phyloP scores from a whole-genome alignment of 2,888 invertebrate species.

The Ectemnius cavifrons region DNA sequence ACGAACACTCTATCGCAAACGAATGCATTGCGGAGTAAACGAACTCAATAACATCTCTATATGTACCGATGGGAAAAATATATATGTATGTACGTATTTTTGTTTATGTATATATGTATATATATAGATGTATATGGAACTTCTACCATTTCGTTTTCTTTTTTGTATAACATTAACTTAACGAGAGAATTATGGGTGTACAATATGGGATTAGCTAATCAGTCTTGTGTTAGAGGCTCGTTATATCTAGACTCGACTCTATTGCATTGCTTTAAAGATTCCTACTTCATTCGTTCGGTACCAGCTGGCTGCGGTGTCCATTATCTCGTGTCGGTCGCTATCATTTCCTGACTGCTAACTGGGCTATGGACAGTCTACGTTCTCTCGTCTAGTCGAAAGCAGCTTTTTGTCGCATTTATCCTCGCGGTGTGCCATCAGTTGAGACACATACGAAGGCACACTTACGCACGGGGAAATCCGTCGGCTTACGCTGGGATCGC shows the following conservation, averaged over 20 bases:
- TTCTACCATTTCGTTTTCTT: slow-evolving; percentile 69
- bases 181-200: slow-evolving; percentile 73
- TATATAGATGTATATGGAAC: slow-evolving; percentile 65
- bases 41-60: not conserved
- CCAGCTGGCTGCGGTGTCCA: slow-evolving; percentile 18
- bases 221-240: slow-evolving; percentile 78
- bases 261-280: slow-evolving; percentile 68
- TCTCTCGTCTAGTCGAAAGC: slow-evolving; percentile 67
- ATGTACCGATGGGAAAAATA: slow-evolving; percentile 28
- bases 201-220: slow-evolving; percentile 77
- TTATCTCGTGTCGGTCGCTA: slow-evolving; percentile 46
- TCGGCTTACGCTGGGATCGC: no score
- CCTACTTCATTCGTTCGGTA: slow-evolving; percentile 37
- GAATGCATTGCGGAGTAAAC: slow-evolving; percentile 1
- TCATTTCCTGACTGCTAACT: slow-evolving; percentile 74
- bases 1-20: not conserved
- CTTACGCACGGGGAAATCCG: no score
- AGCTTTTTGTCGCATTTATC: not conserved
- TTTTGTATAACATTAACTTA: slow-evolving; percentile 69
- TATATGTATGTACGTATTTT: slow-evolving; percentile 21
- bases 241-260: slow-evolving; percentile 74
- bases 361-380: slow-evolving; percentile 74
- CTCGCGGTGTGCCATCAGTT: no score
- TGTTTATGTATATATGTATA: slow-evolving; percentile 29
- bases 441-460: no score